Conservation (phyloP, 2,888 invertebrate species). For the Frankliniella intonsa region DNA sequence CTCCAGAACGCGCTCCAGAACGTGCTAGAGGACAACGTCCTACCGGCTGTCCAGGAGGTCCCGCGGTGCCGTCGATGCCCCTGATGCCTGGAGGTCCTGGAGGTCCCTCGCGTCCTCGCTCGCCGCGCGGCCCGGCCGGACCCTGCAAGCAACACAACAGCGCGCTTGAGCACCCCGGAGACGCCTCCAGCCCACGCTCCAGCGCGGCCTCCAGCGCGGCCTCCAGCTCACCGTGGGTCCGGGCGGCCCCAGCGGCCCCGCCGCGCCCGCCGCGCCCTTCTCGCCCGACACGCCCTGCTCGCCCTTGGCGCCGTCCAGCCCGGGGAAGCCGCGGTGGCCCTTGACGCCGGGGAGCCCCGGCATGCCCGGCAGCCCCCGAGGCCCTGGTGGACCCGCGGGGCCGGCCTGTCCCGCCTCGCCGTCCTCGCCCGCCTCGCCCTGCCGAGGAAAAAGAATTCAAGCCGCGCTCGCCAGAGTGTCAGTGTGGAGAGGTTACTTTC, state of each 20-base stretch:
- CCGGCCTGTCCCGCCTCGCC: slow-evolving; percentile 74
- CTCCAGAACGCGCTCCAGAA: too few relatives aligned
- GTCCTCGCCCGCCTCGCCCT: slow-evolving; percentile 75
- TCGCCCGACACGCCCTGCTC: slow-evolving; percentile 72
- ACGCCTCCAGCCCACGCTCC: background rate
- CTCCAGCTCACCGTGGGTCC: slow-evolving; percentile 58
- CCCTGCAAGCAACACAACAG: slow-evolving; percentile 53
- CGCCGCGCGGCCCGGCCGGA: slow-evolving; percentile 72
- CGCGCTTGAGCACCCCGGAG: slow-evolving; percentile 32
- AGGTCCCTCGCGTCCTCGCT: slow-evolving; percentile 78
- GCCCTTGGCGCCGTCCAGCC: slow-evolving; percentile 75
- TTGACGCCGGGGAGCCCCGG: slow-evolving; percentile 77
- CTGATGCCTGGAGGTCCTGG: slow-evolving; percentile 70
- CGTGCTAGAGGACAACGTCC: background rate
- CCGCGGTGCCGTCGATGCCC: slow-evolving; percentile 72
- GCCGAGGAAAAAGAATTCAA: slow-evolving; percentile 34
- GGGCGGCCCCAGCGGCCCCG: slow-evolving; percentile 65
- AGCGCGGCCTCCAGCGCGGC: background rate
- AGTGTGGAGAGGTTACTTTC: slow-evolving; percentile 26
- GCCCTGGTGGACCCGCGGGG: slow-evolving; percentile 64
- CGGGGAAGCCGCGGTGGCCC: slow-evolving; percentile 76
- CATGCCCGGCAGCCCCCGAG: slow-evolving; percentile 67
- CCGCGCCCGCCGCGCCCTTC: slow-evolving; percentile 64
- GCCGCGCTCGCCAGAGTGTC: background rate
- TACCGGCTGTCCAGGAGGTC: slow-evolving; percentile 61